phyloP scores from a whole-genome alignment of 2,888 invertebrate species.

The Eumerus sabulonum region DNA sequence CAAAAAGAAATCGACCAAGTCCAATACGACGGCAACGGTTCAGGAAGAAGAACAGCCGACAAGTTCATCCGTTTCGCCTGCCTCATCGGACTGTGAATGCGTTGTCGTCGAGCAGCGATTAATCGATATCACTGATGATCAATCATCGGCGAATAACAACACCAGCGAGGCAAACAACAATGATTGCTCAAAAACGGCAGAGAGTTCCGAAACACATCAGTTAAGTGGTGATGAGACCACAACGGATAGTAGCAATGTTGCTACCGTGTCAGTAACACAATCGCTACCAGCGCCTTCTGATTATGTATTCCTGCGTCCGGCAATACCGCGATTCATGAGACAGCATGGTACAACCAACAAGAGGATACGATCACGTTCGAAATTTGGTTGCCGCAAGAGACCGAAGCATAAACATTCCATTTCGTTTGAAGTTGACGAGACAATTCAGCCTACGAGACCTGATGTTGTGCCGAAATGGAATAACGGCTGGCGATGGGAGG shows the following conservation, averaged over 20 bases:
- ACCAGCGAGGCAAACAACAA: constrained; percentile 51
- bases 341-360: constrained; percentile 73
- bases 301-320: constrained; percentile 75
- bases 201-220: constrained; percentile 6
- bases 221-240: not conserved
- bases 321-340: constrained; percentile 68
- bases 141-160: constrained; percentile 41
- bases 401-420: constrained; percentile 76
- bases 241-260: constrained; percentile 27
- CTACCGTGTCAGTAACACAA: constrained; percentile 43
- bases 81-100: constrained; percentile 31
- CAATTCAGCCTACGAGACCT: constrained; percentile 78
- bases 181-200: constrained; percentile 38
- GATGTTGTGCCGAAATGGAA: constrained; percentile 86
- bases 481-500: constrained; percentile 96
- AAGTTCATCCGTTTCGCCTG: constrained; percentile 33
- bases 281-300: constrained; percentile 71
- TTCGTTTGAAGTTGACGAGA: constrained; percentile 78
- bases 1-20: constrained; percentile 22
- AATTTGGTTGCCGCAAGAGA: constrained; percentile 77
- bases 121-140: constrained; percentile 11
- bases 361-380: constrained; percentile 77
- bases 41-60: constrained; percentile 22
- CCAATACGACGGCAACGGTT: not conserved
- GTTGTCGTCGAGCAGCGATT: constrained; percentile 60